Conservation (phyloP, 2,888 invertebrate genomes). For the Limnephilus marmoratus region DNA sequence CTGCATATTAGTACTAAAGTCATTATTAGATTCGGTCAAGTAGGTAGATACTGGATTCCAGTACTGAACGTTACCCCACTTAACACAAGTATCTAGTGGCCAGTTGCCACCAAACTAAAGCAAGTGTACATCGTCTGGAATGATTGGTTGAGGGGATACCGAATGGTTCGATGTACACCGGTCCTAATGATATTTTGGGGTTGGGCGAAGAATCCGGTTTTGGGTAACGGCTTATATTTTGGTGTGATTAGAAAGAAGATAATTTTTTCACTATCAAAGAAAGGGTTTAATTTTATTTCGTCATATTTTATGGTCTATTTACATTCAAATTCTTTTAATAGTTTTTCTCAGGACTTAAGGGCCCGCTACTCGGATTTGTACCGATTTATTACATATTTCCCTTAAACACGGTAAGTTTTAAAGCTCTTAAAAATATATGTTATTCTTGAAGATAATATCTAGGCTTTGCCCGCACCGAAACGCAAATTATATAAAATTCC, state of each 20-base stretch:
- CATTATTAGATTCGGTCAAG: neutral
- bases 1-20: neutral
- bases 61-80: neutral
- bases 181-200: slow-evolving; percentile 17
- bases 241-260: neutral
- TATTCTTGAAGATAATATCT: too few relatives aligned
- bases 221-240: neutral
- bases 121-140: neutral
- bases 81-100: neutral
- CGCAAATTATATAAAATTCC: too few relatives aligned
- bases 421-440: too few relatives aligned
- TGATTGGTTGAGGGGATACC: slow-evolving; percentile 4
- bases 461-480: too few relatives aligned
- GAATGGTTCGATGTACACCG: neutral
- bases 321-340: too few relatives aligned
- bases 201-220: neutral
- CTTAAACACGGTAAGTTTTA: too few relatives aligned
- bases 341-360: too few relatives aligned
- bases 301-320: too few relatives aligned
- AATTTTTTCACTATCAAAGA: too few relatives aligned
- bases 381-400: too few relatives aligned
- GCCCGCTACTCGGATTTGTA: too few relatives aligned
- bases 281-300: too few relatives aligned
- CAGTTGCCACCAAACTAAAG: neutral
- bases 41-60: neutral